phyloP scores from a whole-genome alignment of 2,113 vertebrate species.

The Passer domesticus region DNA sequence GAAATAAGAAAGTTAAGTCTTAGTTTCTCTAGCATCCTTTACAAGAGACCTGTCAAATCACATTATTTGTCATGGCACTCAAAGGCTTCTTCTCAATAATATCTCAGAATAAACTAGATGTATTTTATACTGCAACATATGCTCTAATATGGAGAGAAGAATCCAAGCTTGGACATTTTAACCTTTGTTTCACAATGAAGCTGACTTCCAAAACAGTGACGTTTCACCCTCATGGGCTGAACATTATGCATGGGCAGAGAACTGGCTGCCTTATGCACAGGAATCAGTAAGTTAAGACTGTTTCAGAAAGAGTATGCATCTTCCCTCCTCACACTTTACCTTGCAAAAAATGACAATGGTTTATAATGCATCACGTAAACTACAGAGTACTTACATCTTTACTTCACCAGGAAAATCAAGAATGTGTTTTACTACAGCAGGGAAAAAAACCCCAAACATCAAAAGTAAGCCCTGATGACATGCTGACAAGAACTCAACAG shows the following conservation, averaged over 20 bases:
- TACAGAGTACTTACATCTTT: fast-evolving
- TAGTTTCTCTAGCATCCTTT: not conserved
- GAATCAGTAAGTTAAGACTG: not conserved
- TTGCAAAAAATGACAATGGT: not conserved
- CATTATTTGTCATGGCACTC: fast-evolving
- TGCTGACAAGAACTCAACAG: not conserved
- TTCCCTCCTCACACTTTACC: not conserved
- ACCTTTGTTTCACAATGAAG: not conserved
- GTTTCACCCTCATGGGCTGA: not conserved
- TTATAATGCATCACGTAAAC: not conserved
- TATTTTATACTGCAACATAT: not conserved
- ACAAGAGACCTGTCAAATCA: not conserved
- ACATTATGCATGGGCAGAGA: not conserved
- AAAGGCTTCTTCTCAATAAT: not conserved
- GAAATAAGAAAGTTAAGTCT: not conserved
- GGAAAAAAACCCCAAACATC: not conserved
- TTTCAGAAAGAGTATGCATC: not conserved
- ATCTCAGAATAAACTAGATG: not conserved
- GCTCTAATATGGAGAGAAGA: not conserved
- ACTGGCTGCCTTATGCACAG: not conserved
- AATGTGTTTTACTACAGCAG: not conserved
- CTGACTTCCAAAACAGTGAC: not conserved
- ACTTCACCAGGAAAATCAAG: not conserved
- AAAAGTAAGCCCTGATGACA: not conserved
- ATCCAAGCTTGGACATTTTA: not conserved